Evolutionary conservation across 1,140 invertebrate species (phyloP), one percentile per base, ranked within the genome.

Genomic region (Steinernema feltiae): DNA sequence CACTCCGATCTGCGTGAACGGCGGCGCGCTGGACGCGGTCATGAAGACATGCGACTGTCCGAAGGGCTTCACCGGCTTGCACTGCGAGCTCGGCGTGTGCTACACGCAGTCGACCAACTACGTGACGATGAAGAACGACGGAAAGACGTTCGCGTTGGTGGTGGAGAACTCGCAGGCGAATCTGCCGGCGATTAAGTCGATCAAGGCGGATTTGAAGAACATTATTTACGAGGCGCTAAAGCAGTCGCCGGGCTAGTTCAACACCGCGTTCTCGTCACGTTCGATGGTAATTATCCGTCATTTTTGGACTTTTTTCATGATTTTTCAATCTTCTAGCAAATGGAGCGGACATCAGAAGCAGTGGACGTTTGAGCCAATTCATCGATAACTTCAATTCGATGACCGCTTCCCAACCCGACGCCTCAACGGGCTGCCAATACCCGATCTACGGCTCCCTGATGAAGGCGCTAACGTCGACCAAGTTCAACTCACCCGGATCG

Each of bases 41-140:
- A 32, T 2, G 2, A 71, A 32, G 32, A 71, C 15, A 35, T 79
- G 78, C 53, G 3, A 46, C 7, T 79, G 78, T 32, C 53, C 31
- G 12, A 70, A 70, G n/a, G 78, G 76, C 48, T 79, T 74, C 63
- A 71, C 24, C 27, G 78, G 78, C 48, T 27, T 48, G 30, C 76
- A 79, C 48, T 79, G 78, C 31, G 53, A 78, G n/a, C 69, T 53
- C 15, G 75, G 77, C 73, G 32, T 53, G 72, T 0, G 32, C 18
- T 32, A 77, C 63, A 2, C 0, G 15, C 32, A 7, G 12, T 70
- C 30, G 18, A 70, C n/a, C 15, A 32, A 71, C 32, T 71, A 35
- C 29, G 30, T 35, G 3, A 71, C 7, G 7, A 71, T 35, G 70
- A 15, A 53, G 29, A 32, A 32, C 3, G 29, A 32, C 70, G 70